phyloP scores from a whole-genome alignment of 2,797 vertebrate species.

The Ctenopoma kingsleyae region DNA sequence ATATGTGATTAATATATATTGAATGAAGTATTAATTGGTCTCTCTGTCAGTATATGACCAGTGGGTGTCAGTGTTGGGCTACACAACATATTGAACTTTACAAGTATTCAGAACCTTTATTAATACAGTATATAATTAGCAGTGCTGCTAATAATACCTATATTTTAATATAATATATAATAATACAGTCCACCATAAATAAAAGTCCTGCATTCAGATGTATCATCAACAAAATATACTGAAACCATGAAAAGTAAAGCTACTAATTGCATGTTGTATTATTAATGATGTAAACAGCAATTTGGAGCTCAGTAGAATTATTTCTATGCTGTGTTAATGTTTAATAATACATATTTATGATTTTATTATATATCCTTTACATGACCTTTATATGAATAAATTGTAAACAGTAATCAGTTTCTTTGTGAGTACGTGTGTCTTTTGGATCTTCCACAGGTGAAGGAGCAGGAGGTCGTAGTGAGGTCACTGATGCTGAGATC shows the following conservation, averaged over 20 bases:
- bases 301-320: not conserved
- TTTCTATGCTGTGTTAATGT: not conserved
- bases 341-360: not conserved
- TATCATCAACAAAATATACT: not conserved
- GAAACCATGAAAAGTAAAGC: not conserved
- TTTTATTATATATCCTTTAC: not conserved
- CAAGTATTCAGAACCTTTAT: too few relatives aligned
- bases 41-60: conserved; percentile 17
- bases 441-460: conserved; percentile 41
- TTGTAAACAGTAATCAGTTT: too few relatives aligned
- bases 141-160: too few relatives aligned
- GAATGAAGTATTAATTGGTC: too few relatives aligned
- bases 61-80: conserved; percentile 49
- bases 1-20: too few relatives aligned
- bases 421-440: too few relatives aligned
- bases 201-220: not conserved
- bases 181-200: too few relatives aligned
- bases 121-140: too few relatives aligned
- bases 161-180: too few relatives aligned
- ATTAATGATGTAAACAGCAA: not conserved
- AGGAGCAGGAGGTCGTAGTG: conserved; percentile 3
- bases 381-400: not conserved
- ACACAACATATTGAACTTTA: not conserved
- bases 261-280: not conserved
- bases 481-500: conserved; percentile 81